These are phyloP conservation scores for Manduca sexta DNA, from an alignment of 1,140 invertebrate species.

Conservation along the genomic window DNA sequence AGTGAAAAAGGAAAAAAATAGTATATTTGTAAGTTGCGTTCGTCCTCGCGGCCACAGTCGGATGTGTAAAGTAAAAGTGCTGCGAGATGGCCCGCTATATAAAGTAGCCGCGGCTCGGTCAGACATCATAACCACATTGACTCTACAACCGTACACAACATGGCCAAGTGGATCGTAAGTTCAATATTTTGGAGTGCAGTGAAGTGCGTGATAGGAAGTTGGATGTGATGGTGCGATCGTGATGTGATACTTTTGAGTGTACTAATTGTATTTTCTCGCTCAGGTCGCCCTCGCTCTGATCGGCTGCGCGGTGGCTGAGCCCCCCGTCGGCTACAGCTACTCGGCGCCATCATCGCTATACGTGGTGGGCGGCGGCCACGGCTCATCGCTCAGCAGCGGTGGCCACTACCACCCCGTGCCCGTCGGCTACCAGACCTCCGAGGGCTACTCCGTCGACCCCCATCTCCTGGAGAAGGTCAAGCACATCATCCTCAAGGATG, in stretches of 20 bases:
- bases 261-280: neutral
- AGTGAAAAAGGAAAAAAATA: conserved; percentile 21
- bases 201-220: conserved; percentile 36
- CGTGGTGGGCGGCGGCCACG: conserved; percentile 37
- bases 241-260: neutral
- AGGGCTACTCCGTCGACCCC: conserved; percentile 85
- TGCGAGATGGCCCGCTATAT: conserved; percentile 53
- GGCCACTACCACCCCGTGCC: conserved; percentile 83
- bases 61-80: conserved; percentile 62
- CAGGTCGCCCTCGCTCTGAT: conserved; percentile 67
- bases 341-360: conserved; percentile 44
- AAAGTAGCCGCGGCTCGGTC: conserved; percentile 31
- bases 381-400: conserved; percentile 68
- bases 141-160: conserved; percentile 36
- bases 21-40: conserved; percentile 43
- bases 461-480: conserved; percentile 86
- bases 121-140: conserved; percentile 46
- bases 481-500: conserved; percentile 86
- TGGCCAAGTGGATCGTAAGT: conserved; percentile 69
- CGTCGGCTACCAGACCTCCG: conserved; percentile 81
- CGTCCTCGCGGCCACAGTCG: conserved; percentile 41
- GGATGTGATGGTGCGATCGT: too few species aligned
- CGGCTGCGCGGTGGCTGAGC: conserved; percentile 65
- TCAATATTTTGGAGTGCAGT: conserved; percentile 43
- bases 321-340: conserved; percentile 68